phyloP scores from a whole-genome alignment of 2,888 invertebrate species.

The Cataglyphis rosenhaueri region DNA sequence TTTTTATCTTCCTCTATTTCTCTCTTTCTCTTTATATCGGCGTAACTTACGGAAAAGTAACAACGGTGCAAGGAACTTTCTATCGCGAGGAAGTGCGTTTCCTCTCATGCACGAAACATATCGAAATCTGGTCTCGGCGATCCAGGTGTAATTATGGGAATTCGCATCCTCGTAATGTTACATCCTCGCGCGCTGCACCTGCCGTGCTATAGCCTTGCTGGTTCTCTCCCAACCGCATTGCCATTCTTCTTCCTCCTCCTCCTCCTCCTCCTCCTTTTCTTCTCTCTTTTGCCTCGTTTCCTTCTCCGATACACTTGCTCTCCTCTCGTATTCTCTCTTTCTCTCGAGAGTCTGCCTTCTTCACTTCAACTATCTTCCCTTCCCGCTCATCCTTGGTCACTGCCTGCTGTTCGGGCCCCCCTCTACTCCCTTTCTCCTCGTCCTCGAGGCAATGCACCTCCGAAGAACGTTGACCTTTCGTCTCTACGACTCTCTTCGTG shows the following conservation, averaged over 20 bases:
- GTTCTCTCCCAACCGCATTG: slow-evolving; percentile 73
- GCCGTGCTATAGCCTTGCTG: slow-evolving; percentile 78
- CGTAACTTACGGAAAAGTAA: slow-evolving; percentile 18
- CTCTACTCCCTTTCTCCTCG: slow-evolving; percentile 59
- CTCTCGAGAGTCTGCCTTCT: slow-evolving; percentile 42
- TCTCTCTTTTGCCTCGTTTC: slow-evolving; percentile 45
- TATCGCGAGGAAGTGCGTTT: slow-evolving; percentile 34
- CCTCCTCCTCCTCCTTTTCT: slow-evolving; percentile 56
- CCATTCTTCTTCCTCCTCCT: slow-evolving; percentile 72
- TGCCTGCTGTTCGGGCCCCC: slow-evolving; percentile 50
- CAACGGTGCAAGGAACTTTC: not conserved
- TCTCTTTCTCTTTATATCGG: not conserved
- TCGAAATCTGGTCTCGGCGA: slow-evolving; percentile 69
- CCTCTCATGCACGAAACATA: slow-evolving; percentile 39
- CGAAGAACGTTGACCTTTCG: slow-evolving; percentile 81
- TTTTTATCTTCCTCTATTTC: not conserved
- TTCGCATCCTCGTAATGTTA: slow-evolving; percentile 75
- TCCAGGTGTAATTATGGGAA: slow-evolving; percentile 79
- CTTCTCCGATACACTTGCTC: not conserved
- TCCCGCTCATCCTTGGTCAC: slow-evolving; percentile 60
- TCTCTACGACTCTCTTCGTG: slow-evolving; percentile 66
- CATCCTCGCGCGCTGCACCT: slow-evolving; percentile 79
- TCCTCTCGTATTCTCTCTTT: slow-evolving; percentile 19
- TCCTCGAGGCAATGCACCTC: slow-evolving; percentile 84
- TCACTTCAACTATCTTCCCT: slow-evolving; percentile 62